A percentile compares a stretch with the other conserved stretches of the same genome.
Evolutionary conservation across 2,113 vertebrate genomes (phyloP).

Genomic region (Smithornis capensis): DNA sequence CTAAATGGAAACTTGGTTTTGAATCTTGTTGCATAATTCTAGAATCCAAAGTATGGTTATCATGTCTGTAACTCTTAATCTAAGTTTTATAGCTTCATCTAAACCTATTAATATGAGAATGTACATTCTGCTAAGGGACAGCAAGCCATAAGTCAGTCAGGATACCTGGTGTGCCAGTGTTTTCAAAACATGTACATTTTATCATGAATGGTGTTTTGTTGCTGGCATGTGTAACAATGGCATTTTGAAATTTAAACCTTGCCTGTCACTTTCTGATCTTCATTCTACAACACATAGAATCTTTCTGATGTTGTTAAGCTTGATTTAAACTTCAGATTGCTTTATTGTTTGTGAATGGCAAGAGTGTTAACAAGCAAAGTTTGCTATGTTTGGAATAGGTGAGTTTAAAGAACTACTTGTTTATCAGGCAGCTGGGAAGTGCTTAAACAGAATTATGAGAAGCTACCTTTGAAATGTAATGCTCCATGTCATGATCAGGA

Average conservation of each 20-base stretch:
- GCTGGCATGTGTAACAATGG: background rate
- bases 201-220: background rate
- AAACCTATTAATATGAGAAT: background rate
- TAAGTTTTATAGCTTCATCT: background rate
- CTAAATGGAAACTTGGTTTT: background rate
- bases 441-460: background rate
- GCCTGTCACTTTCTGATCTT: background rate
- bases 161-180: background rate
- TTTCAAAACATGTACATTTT: background rate
- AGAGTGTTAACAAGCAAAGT: background rate
- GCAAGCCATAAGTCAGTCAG: background rate
- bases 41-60: background rate
- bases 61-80: background rate
- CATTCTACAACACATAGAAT: background rate
- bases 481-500: fast-evolving
- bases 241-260: background rate
- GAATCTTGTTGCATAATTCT: background rate
- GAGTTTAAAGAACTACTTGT: background rate
- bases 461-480: background rate
- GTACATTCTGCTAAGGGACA: background rate
- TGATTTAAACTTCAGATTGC: background rate
- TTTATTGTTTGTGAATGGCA: background rate
- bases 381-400: background rate
- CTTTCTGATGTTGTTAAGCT: background rate
- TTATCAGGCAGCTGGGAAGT: background rate